These are phyloP conservation scores for Panzeria rudis DNA, from an alignment of 2,888 invertebrate species.

Conservation along the genomic window DNA sequence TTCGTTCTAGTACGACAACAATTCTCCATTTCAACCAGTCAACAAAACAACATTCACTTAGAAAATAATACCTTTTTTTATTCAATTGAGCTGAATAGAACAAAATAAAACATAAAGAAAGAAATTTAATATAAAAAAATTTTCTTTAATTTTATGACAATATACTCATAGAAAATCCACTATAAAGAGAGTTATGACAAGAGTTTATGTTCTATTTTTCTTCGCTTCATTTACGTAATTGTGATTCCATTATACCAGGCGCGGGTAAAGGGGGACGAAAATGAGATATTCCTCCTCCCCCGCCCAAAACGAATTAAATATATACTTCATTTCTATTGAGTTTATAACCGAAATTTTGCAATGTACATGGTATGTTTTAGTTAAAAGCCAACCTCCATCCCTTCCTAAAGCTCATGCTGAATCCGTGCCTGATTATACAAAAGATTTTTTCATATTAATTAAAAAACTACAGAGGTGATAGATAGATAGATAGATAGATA, in stretches of 20 bases:
- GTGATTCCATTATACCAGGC: conserved; percentile 2
- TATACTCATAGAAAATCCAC: conserved; percentile 1
- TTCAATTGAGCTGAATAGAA: conserved; percentile 25
- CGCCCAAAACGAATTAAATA: too few species aligned
- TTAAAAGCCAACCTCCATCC: too few species aligned
- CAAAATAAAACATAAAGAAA: neutral
- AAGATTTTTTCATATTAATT: too few species aligned
- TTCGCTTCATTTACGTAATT: conserved; percentile 37
- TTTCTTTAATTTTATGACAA: conserved; percentile 1
- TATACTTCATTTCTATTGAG: too few species aligned
- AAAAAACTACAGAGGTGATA: too few species aligned
- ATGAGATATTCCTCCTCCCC: too few species aligned
- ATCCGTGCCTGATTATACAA: too few species aligned
- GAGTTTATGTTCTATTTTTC: conserved; percentile 20
- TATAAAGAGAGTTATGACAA: conserved; percentile 5
- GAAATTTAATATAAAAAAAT: neutral
- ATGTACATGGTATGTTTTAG: too few species aligned
- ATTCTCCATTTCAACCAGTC: neutral
- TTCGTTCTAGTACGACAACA: neutral
- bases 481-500: too few species aligned
- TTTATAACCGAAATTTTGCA: too few species aligned
- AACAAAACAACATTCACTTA: conserved; percentile 39
- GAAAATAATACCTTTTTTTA: conserved; percentile 48
- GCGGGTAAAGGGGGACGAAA: too few species aligned
- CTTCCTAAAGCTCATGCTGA: too few species aligned